Evolutionary conservation across 1,140 invertebrate species (phyloP).

Genomic region (Drosophila ironensis): DNA sequence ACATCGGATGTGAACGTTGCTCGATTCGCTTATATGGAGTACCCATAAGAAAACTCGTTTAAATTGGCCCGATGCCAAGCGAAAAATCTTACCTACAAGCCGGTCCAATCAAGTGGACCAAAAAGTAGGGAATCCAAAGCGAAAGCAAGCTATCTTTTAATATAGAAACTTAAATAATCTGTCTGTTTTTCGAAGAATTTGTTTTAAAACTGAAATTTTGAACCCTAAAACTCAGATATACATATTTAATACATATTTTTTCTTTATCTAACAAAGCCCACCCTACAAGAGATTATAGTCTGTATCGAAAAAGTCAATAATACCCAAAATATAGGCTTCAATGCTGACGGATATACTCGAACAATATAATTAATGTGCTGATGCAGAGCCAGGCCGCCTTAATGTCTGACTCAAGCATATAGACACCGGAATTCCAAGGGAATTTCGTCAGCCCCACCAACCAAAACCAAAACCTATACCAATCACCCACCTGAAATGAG

Average conservation of each 20-base stretch:
- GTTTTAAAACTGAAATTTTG: not conserved
- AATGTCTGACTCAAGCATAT: conserved; percentile 23
- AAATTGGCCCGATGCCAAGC: conserved; percentile 49
- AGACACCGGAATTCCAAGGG: conserved; percentile 37
- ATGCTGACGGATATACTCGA: too few relatives aligned
- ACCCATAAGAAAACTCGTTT: conserved; percentile 62
- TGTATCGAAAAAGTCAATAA: conserved; percentile 11
- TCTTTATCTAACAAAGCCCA: conserved; percentile 9
- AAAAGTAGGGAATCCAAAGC: not conserved
- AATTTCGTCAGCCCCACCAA: conserved; percentile 38
- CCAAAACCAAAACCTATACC: conserved; percentile 2
- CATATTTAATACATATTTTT: not conserved
- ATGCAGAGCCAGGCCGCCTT: too few relatives aligned
- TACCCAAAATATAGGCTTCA: too few relatives aligned
- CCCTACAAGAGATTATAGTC: conserved; percentile 4
- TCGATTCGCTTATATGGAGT: conserved; percentile 34
- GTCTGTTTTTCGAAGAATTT: too few relatives aligned
- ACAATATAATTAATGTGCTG: too few relatives aligned
- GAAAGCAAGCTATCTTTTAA: not conserved
- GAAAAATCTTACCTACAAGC: conserved; percentile 28
- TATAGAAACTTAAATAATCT: not conserved
- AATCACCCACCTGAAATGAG: conserved; percentile 22
- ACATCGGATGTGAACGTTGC: conserved; percentile 21
- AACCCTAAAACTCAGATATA: not conserved
- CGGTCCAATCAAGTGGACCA: conserved; percentile 29